phyloP scores from a whole-genome alignment of 1,140 invertebrate genomes.

The Anoplolepis gracilipes region DNA sequence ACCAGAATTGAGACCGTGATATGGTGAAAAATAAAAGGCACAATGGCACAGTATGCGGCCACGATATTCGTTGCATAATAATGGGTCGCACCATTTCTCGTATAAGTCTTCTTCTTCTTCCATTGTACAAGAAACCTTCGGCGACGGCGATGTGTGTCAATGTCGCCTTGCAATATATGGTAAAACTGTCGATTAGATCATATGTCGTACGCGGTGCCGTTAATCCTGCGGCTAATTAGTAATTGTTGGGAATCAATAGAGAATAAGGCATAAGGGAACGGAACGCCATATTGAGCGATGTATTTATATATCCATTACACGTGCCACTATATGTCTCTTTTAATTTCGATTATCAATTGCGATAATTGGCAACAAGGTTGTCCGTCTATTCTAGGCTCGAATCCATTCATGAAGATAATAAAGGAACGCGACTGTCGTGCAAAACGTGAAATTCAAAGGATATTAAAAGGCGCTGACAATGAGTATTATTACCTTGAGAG shows the following conservation, averaged over 20 bases:
- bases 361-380: slow-evolving; percentile 7
- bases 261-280: slow-evolving; percentile 6
- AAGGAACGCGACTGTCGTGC: neutral
- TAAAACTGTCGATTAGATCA: slow-evolving; percentile 60
- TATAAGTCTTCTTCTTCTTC: slow-evolving; percentile 59
- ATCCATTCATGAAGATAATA: neutral
- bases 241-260: slow-evolving; percentile 40
- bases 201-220: slow-evolving; percentile 19
- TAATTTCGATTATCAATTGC: slow-evolving; percentile 12
- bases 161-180: slow-evolving; percentile 66
- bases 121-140: neutral
- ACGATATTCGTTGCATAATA: slow-evolving; percentile 54
- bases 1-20: neutral
- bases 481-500: slow-evolving; percentile 92
- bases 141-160: slow-evolving; percentile 73
- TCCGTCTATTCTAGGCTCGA: neutral
- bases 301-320: neutral
- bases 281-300: neutral
- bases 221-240: slow-evolving; percentile 35
- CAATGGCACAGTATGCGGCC: neutral
- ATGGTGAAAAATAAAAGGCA: slow-evolving; percentile 17
- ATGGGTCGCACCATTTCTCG: slow-evolving; percentile 55
- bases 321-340: slow-evolving; percentile 1
- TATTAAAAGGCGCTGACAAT: too few relatives aligned
- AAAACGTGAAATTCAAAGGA: neutral